Evolutionary conservation across 2,113 vertebrate species (phyloP).

Genomic region (Meleagris gallopavo): DNA sequence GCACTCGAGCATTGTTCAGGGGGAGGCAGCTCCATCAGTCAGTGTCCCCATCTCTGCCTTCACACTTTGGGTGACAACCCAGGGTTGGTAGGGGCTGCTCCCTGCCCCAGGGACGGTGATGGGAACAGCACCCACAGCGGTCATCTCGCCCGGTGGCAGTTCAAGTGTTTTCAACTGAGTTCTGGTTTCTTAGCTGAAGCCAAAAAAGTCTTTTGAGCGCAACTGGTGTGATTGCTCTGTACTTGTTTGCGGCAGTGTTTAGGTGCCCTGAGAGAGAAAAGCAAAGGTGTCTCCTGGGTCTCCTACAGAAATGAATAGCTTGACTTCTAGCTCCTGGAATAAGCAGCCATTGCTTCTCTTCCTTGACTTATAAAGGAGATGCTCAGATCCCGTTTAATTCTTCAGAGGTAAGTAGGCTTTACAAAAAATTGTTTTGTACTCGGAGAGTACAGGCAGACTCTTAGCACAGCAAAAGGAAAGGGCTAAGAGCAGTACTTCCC

Average conservation of each 20-base stretch:
- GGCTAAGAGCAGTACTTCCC: neutral
- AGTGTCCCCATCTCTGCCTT: neutral
- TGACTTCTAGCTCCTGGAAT: neutral
- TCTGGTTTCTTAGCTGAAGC: neutral
- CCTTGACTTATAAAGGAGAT: neutral
- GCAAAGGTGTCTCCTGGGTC: neutral
- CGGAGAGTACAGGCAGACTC: neutral
- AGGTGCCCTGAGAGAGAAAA: neutral
- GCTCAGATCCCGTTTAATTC: neutral
- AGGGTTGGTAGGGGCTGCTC: neutral
- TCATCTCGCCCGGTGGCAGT: neutral
- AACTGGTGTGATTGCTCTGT: neutral
- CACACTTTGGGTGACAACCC: neutral
- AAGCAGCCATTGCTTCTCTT: neutral
- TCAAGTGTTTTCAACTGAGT: neutral
- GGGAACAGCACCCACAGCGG: neutral
- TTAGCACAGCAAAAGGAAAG: neutral
- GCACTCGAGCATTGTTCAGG: neutral
- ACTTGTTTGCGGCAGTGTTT: neutral
- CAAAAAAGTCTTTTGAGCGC: neutral
- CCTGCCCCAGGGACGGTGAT: neutral
- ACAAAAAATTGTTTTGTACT: neutral
- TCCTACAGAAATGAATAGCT: neutral
- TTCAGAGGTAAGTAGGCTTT: neutral
- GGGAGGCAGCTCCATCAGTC: neutral